Evolutionary conservation across 1,140 invertebrate species (phyloP), one percentile per base, ranked within the genome.

Genomic region (Bombus breviceps): DNA sequence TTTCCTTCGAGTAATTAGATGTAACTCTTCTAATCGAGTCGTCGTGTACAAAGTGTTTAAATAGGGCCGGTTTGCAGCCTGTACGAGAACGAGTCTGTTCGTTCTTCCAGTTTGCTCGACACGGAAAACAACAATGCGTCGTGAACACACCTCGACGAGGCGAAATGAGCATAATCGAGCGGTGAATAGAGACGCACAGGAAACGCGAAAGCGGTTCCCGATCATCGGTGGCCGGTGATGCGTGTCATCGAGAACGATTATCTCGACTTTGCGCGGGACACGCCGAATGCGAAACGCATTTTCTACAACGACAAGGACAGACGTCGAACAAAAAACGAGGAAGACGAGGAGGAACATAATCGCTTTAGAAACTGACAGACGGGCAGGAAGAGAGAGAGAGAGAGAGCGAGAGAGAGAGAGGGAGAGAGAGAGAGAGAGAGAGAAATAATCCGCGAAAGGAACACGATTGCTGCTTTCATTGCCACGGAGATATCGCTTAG

Each of bases 141-240:
- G 15, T 84, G 81, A 81, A 75, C 79, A 73, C 77, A 53, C 82
- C 81, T 78, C 86, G 43, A 34, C 69, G 9, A 53, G 83, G 69
- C 25, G 66, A 75, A 71, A 43, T n/a, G 73, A 75, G 64, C 43
- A 59, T 83, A 68, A 85, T 88, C 73, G 47, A 68, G 47, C 62
- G 43, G 57, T 85, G 83, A 85, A 85, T 85, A 80, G 83, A 80
- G 83, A 72, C 77, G 68, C 83, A 62, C 83, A 85, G 83, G 83
- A 85, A 85, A 85, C 83, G 83, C 76, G 83, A 80, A 85, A 85
- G 75, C 83, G 83, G 83, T 85, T 85, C 83, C 77, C 83, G 83
- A 85, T 85, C 83, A 85, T 85, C 83, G 83, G 83, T 85, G 83
- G 77, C 79, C 77, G 39, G 34, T 34, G 75, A 73, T 73, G 86